Evolutionary conservation across 2,888 invertebrate genomes (phyloP).

Genomic region (Villa cingulata): DNA sequence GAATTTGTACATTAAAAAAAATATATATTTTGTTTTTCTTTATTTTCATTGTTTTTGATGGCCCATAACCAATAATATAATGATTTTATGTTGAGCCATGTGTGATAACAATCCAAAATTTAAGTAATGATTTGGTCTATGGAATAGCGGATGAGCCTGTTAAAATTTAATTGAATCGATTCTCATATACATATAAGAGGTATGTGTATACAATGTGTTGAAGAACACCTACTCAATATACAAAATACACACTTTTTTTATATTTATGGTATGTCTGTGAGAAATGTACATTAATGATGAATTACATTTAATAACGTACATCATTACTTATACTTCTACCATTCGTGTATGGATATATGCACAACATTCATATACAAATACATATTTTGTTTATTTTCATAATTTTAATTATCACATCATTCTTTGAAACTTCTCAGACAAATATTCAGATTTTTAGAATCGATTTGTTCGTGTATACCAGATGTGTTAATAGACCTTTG

Average conservation of each 20-base stretch:
- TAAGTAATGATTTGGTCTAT: neutral
- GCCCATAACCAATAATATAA: neutral
- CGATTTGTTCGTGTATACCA: neutral
- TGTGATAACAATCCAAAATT: conserved; percentile 5
- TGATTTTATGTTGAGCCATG: neutral
- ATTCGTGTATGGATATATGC: too few relatives aligned
- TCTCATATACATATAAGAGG: too few relatives aligned
- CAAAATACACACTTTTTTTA: too few relatives aligned
- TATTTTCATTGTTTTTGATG: neutral
- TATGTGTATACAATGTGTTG: neutral
- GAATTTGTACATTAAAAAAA: too few relatives aligned
- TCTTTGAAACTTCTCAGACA: neutral
- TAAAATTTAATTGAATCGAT: conserved; percentile 7
- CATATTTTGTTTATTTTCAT: neutral
- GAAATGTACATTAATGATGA: too few relatives aligned
- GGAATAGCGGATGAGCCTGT: conserved; percentile 3
- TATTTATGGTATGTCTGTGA: too few relatives aligned
- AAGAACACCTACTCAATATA: neutral
- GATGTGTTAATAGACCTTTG: neutral
- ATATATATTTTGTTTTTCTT: too few relatives aligned
- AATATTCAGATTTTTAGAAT: neutral
- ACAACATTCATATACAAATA: too few relatives aligned
- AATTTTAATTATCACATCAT: neutral
- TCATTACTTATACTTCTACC: too few relatives aligned
- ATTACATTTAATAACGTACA: too few relatives aligned